Base-by-base conservation (phyloP, 2,888 invertebrate species). In the Laothoe populi region DNA sequence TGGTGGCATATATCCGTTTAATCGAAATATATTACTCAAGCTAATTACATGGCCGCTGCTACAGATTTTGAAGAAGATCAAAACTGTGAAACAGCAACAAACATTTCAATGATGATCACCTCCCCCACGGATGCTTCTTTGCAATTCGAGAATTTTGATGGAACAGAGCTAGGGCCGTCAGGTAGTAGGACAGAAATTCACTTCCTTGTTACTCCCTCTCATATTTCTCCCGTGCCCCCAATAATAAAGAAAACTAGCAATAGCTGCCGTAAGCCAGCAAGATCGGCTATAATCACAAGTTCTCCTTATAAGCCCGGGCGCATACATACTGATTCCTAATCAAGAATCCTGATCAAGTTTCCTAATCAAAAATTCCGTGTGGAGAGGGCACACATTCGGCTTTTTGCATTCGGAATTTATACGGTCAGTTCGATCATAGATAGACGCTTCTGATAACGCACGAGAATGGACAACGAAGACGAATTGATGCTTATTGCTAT, bases 221-320 rank as follows among this genome's bases (percentile, higher is more conserved):
- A 66, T 44, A 45, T 59, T 59, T 62, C 64, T 44, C 53, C 62
- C 57, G 60, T 53, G 49, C 53, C 66, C 21, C 63, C 31, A 53
- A 5, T 60, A 49, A 62, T 60, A 64, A 64, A 64, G 46, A 62
- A 53, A 49, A 58, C 66, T 19, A 60, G 60, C 21, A 63, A 62
- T 60, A 60, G 62, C 49, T 58, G 59, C 48, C 58, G 62, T 62
- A 62, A 48, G 40, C 58, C 38, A 59, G 62, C 46, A 40, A 62
- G 26, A 62, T 62, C 62, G 31, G 62, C 45, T 35, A 62, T 62
- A 58, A 62, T 62, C 23, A 24, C 62, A 49, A 62, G 62, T 59
- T 62, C 59, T 23, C 60, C 59, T 49, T 66, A 66, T 59, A 64
- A 63, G n/a, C n/a, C n/a, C n/a, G n/a, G n/a, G n/a, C n/a, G n/a